phyloP scores from a whole-genome alignment of 2,888 invertebrate genomes.

The Stegana nigrithorax region DNA sequence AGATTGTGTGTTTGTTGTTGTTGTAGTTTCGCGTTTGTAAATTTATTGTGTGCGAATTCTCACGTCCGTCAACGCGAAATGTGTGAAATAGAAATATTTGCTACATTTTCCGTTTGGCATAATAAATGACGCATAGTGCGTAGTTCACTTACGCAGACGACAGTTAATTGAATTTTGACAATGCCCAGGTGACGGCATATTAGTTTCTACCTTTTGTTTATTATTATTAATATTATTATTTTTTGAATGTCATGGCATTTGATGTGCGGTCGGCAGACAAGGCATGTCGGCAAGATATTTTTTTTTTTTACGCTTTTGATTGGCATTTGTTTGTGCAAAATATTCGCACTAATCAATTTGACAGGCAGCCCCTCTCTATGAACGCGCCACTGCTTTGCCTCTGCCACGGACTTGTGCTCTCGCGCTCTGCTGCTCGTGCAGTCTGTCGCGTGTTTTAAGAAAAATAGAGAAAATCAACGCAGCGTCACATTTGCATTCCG shows the following conservation, averaged over 20 bases:
- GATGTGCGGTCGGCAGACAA: conserved; percentile 45
- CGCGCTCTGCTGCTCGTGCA: too few relatives aligned
- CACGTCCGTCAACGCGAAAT: conserved; percentile 26
- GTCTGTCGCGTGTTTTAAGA: too few relatives aligned
- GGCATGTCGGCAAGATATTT: conserved; percentile 37
- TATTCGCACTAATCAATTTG: conserved; percentile 35
- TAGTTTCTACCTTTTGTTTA: neutral
- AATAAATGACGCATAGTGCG: neutral
- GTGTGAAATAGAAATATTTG: conserved; percentile 36
- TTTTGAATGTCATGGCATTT: conserved; percentile 44
- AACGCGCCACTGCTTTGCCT: too few relatives aligned
- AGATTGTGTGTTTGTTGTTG: neutral
- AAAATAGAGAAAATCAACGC: too few relatives aligned
- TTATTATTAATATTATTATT: neutral
- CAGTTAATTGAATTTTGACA: neutral
- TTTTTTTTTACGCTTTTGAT: conserved; percentile 38
- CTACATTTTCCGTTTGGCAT: conserved; percentile 14
- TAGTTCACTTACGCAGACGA: neutral
- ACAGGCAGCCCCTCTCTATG: too few relatives aligned
- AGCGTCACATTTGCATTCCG: too few relatives aligned
- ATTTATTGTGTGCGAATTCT: conserved; percentile 29
- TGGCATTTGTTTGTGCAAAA: conserved; percentile 45
- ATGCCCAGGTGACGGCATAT: neutral
- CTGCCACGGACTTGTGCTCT: too few relatives aligned
- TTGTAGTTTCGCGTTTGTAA: conserved; percentile 17